Evolutionary conservation across 2,113 vertebrate species (phyloP), one percentile per base, ranked within the genome.

Genomic region (Nannobrachium achirus): DNA sequence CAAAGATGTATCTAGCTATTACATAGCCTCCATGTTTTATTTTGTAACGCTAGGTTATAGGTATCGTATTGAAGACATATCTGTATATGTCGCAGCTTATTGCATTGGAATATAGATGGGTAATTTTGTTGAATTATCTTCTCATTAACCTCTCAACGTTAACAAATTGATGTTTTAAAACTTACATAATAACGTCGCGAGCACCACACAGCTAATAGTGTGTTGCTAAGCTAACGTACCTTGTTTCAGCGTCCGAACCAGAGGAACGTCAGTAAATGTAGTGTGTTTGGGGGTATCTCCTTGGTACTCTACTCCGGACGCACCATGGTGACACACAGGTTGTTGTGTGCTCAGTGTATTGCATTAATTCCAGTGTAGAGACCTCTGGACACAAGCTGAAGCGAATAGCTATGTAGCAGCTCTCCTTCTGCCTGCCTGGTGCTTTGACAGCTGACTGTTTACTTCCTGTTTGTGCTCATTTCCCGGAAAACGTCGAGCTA

Each of bases 181-280:
- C 20, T 56, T 15, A 39, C 53, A 14, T 33, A 14, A 20, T 25
- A 48, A 38, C 14, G 13, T 61, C 41, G 4, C 38, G n/a, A n/a
- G n/a, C n/a, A n/a, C n/a, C 40, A 58, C 4, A 7, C 18, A 67
- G 66, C 68, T 66, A 69, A 66, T 39, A 50, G 1, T 8, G 1
- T 13, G 42, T 1, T 25, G 76, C 62, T 82, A 65, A 14, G 73
- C 69, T 84, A 88, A 91, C 87, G 48, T 84, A 90, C 91, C 92
- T 92, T 73, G 82, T 89, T 89, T 88, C 66, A 61, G 82, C 86
- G 55, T 76, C 70, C 69, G 63, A 50, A 64, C 76, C 66, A 79
- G 65, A 90, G 79, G 87, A 92, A 89, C 82, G 86, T 83, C 11
- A 15, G 33, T 14, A 13, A 48, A 48, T 4, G 45, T 48, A 14